Evolutionary conservation across 2,797 vertebrate genomes (phyloP).

Genomic region (Petrocephalus schoutedeni): DNA sequence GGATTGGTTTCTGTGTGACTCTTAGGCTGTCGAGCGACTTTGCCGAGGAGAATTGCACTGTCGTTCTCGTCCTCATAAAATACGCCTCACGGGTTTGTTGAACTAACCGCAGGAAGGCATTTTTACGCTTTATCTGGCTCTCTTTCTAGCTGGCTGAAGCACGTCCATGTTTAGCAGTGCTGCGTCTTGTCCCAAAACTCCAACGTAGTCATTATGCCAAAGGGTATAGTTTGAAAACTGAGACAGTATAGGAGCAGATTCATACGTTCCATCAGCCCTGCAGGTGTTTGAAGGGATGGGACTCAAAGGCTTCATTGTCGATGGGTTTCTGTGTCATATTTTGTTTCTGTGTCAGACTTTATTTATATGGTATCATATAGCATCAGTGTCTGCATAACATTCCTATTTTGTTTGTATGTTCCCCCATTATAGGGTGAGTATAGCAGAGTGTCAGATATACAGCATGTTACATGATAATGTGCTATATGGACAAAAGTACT

Average conservation of each 20-base stretch:
- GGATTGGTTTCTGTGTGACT: neutral
- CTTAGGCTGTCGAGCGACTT: neutral
- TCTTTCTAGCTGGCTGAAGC: neutral
- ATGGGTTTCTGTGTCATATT: neutral
- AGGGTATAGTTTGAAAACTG: neutral
- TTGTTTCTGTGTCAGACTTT: neutral
- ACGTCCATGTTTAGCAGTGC: neutral
- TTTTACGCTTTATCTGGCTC: neutral
- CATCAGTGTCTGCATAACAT: no score
- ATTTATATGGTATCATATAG: no score
- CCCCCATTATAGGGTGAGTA: neutral
- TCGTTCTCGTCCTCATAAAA: neutral
- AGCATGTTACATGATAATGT: neutral
- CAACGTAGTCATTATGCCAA: neutral
- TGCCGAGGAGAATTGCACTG: neutral
- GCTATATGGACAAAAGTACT: neutral
- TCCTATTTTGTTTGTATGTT: neutral
- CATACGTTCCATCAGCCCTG: neutral
- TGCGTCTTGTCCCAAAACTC: neutral
- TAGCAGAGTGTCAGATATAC: neutral
- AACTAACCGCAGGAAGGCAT: neutral
- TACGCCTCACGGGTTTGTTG: neutral
- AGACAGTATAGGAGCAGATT: neutral
- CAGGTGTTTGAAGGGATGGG: neutral
- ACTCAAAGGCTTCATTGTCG: neutral